Conservation (phyloP, 2,113 vertebrate genomes). For the Mobula hypostoma region DNA sequence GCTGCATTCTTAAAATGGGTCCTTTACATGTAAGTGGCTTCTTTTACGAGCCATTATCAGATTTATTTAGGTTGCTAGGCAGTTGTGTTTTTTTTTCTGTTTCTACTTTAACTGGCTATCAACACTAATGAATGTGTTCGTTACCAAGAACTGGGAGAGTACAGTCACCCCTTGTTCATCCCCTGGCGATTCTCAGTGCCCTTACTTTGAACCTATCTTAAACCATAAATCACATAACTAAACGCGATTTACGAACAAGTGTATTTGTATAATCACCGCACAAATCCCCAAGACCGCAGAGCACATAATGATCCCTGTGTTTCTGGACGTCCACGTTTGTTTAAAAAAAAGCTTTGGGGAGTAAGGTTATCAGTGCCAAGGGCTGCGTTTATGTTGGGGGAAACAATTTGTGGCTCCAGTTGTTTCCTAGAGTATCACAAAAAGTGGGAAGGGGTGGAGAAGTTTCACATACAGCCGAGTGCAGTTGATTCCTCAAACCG, state of each 20-base stretch:
- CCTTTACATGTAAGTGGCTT: slow-evolving; percentile 71
- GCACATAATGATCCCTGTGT: background rate
- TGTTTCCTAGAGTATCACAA: background rate
- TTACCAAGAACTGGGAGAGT: slow-evolving; percentile 42
- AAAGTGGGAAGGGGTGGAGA: background rate
- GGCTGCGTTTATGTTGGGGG: background rate
- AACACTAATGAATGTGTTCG: slow-evolving; percentile 55
- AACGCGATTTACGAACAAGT: background rate
- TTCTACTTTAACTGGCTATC: slow-evolving; percentile 56
- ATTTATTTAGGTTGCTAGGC: slow-evolving; percentile 66
- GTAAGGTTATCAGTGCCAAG: background rate
- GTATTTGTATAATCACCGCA: background rate
- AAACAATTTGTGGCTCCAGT: background rate
- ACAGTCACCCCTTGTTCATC: slow-evolving; percentile 38
- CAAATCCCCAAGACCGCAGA: background rate
- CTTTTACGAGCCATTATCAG: slow-evolving; percentile 62
- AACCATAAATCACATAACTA: no score
- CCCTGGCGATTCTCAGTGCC: background rate
- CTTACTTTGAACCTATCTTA: background rate
- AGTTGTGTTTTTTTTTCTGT: slow-evolving; percentile 49
- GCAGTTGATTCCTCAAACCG: background rate
- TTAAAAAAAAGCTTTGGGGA: background rate
- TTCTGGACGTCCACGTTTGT: background rate
- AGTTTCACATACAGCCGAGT: background rate
- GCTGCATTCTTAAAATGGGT: slow-evolving; percentile 64